Percentiles rank a stretch among this genome's conserved stretches.
Conservation (phyloP, 30 jellyfish, hydroid and myxozoan species). For the Nemopilema nomurai region DNA sequence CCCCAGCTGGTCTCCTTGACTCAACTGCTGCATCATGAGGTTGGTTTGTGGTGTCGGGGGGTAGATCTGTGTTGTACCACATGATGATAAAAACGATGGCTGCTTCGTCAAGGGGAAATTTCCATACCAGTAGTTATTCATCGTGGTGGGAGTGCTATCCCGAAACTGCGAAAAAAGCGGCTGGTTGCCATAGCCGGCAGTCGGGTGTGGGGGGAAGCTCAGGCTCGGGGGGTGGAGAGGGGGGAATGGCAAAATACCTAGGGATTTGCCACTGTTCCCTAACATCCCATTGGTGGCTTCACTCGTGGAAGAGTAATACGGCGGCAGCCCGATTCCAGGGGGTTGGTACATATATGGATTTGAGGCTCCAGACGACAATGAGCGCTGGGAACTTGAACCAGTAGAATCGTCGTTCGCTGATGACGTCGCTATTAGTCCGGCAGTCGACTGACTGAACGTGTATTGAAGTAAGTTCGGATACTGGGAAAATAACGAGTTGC, state of each 20-base stretch:
- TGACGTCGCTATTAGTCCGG: constrained; percentile 49
- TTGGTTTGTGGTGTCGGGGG: constrained; percentile 79
- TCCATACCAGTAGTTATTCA: constrained; percentile 55
- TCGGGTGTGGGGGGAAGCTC: constrained; percentile 36
- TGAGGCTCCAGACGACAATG: constrained; percentile 20
- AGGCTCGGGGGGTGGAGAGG: constrained; percentile 57
- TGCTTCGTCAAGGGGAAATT: constrained; percentile 32
- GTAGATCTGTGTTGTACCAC: constrained; percentile 85
- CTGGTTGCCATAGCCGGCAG: constrained; percentile 47
- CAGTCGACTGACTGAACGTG: constrained; percentile 31
- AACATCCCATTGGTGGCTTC: constrained; percentile 35
- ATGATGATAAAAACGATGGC: constrained; percentile 26
- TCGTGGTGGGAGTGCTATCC: constrained; percentile 52
- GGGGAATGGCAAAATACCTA: constrained; percentile 31
- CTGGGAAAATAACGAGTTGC: constrained; percentile 35
- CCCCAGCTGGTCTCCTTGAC: constrained; percentile 46
- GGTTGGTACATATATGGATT: constrained; percentile 62
- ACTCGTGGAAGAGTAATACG: constrained; percentile 36
- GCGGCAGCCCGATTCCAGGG: constrained; percentile 26
- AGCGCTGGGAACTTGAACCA: constrained; percentile 18
- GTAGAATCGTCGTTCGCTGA: constrained; percentile 46
- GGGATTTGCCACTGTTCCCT: constrained; percentile 39
- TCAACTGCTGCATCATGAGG: constrained; percentile 30
- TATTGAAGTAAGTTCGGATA: constrained; percentile 31
- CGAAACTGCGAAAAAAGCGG: constrained; percentile 39